A percentile compares a stretch with the other conserved stretches of the same genome.
phyloP scores from a whole-genome alignment of 1,140 invertebrate species.

The Diprion similis region DNA sequence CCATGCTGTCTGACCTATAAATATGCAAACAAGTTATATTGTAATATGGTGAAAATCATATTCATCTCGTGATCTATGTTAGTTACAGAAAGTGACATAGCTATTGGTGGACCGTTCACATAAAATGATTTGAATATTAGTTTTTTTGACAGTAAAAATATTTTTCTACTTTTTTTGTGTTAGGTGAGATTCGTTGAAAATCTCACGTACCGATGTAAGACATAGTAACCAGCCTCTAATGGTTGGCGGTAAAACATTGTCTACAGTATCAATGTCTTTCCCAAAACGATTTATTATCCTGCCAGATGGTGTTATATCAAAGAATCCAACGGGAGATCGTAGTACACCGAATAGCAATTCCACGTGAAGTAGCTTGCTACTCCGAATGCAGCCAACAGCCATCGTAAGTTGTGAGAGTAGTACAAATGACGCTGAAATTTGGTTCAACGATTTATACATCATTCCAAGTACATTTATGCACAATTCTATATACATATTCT shows the following conservation, averaged over 20 bases:
- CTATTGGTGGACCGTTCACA: conserved; percentile 40
- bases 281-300: conserved; percentile 69
- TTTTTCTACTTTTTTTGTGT: conserved; percentile 20
- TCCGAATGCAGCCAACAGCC: conserved; percentile 52
- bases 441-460: conserved; percentile 33
- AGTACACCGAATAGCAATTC: conserved; percentile 57
- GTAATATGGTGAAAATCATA: background rate
- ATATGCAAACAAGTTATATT: background rate
- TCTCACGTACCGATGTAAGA: conserved; percentile 72
- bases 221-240: conserved; percentile 60
- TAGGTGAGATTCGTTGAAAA: conserved; percentile 14
- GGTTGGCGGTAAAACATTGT: conserved; percentile 59
- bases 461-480: background rate
- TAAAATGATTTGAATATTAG: background rate
- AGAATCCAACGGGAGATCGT: conserved; percentile 66
- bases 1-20: background rate
- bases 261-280: conserved; percentile 63
- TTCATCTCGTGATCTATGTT: background rate
- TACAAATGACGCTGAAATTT: conserved; percentile 57
- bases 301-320: conserved; percentile 68
- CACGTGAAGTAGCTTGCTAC: conserved; percentile 53
- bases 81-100: conserved; percentile 24
- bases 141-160: conserved; percentile 25
- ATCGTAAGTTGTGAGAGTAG: conserved; percentile 50
- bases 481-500: conserved; percentile 22